Conservation (phyloP, 2,888 invertebrate genomes). For the Volucella inflata region DNA sequence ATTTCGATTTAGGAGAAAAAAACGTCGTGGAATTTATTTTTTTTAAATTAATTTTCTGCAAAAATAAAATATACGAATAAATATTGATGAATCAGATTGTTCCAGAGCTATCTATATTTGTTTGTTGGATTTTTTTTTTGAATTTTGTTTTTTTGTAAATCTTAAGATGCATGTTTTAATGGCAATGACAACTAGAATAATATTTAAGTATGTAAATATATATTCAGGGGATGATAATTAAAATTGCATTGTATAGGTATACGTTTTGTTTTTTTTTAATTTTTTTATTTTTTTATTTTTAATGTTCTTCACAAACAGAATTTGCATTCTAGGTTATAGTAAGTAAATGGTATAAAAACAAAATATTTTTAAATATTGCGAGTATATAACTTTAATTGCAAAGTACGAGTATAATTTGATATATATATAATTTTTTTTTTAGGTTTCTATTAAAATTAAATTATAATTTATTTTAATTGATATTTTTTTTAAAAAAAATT, state of each 20-base stretch:
- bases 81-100: constrained; percentile 1
- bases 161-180: constrained; percentile 55
- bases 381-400: constrained; percentile 66
- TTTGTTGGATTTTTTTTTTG: constrained; percentile 45
- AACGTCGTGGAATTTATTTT: constrained; percentile 19
- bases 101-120: constrained; percentile 27
- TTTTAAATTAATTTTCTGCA: constrained; percentile 6
- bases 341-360: constrained; percentile 48
- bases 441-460: constrained; percentile 20
- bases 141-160: constrained; percentile 14
- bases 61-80: not conserved
- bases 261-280: constrained; percentile 45
- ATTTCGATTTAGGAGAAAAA: constrained; percentile 45
- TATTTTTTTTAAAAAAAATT: constrained; percentile 34
- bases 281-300: too few relatives aligned
- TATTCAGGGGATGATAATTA: constrained; percentile 54
- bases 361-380: constrained; percentile 50
- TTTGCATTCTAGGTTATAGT: constrained; percentile 69
- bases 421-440: constrained; percentile 38
- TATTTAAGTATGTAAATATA: constrained; percentile 31
- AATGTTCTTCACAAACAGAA: constrained; percentile 23
- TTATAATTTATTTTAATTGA: constrained; percentile 34
- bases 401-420: constrained; percentile 31
- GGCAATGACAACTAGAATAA: constrained; percentile 56
- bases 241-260: constrained; percentile 53